A percentile compares a stretch with the other conserved stretches of the same genome.
Evolutionary conservation across 2,888 invertebrate species (phyloP).

Genomic region (Strigamia crassipes): DNA sequence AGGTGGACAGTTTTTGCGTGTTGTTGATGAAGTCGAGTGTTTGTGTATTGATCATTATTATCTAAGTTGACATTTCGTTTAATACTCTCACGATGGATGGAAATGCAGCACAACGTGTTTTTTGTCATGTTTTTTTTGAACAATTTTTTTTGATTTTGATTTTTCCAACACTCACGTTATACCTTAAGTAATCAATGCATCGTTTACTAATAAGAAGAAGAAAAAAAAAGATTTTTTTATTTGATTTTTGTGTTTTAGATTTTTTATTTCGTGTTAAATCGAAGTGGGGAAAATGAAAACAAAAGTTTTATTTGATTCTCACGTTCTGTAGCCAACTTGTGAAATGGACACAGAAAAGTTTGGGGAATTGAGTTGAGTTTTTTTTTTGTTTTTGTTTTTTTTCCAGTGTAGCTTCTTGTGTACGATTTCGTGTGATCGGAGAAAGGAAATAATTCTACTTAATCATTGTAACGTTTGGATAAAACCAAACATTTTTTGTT

Average conservation of each 20-base stretch:
- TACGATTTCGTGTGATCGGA: background rate
- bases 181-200: no score
- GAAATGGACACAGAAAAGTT: no score
- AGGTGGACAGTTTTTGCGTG: background rate
- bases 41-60: constrained; percentile 17
- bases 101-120: background rate
- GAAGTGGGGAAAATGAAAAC: no score
- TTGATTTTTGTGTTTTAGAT: no score
- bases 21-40: constrained; percentile 24
- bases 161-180: no score
- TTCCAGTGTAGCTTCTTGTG: background rate
- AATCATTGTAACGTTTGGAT: background rate
- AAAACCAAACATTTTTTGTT: background rate
- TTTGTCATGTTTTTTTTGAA: background rate
- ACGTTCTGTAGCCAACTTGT: no score
- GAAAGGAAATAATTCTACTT: background rate
- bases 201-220: no score
- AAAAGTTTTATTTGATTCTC: no score
- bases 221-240: no score
- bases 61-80: constrained; percentile 5
- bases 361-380: no score
- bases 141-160: background rate
- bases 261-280: no score
- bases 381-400: background rate
- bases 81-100: background rate